These are phyloP conservation scores for Drosophila acutilabella DNA, from an alignment of 2,888 invertebrate species.

Conservation along the genomic window DNA sequence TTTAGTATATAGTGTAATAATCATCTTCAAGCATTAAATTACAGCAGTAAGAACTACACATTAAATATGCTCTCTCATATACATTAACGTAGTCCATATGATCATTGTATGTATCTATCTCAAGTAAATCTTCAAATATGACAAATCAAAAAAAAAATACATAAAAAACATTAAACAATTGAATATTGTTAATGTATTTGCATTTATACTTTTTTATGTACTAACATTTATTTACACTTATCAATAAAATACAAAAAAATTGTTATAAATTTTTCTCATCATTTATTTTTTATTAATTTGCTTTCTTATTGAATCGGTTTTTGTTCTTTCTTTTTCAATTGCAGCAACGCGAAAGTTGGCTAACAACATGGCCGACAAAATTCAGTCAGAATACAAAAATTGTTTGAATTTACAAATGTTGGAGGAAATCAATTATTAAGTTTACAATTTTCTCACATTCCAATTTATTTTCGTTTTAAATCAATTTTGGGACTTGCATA, in stretches of 20 bases:
- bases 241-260: conserved; percentile 14
- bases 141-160: background rate
- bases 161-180: background rate
- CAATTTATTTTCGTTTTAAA: conserved; percentile 54
- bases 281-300: conserved; percentile 28
- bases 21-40: conserved; percentile 44
- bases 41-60: conserved; percentile 30
- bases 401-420: conserved; percentile 41
- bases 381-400: conserved; percentile 48
- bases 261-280: conserved; percentile 18
- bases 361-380: conserved; percentile 63
- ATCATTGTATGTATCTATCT: conserved; percentile 21
- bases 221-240: conserved; percentile 14
- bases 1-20: conserved; percentile 30
- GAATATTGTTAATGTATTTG: conserved; percentile 45
- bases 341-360: conserved; percentile 67
- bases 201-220: conserved; percentile 33
- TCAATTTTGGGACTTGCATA: conserved; percentile 73
- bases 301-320: conserved; percentile 1
- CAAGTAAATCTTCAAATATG: conserved; percentile 10
- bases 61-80: conserved; percentile 26
- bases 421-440: conserved; percentile 39
- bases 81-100: conserved; percentile 21
- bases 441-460: conserved; percentile 60
- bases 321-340: conserved; percentile 48